Evolutionary conservation across 2,113 vertebrate species (phyloP), one percentile per base, ranked within the genome.

Genomic region (Tenrec ecaudatus): DNA sequence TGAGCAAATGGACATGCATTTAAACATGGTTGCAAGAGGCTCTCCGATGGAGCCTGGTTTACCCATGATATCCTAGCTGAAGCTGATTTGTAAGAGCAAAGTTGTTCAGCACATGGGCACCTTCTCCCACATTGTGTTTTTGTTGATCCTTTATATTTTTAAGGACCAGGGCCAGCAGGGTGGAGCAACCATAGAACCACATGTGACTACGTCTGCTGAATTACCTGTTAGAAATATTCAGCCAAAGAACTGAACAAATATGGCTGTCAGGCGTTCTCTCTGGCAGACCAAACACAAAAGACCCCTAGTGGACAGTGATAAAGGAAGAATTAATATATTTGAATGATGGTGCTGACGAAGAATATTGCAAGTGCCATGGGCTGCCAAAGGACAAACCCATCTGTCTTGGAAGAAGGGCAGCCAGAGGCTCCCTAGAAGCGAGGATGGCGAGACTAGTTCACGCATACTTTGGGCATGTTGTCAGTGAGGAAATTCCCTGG

Each of bases 31-130:
- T 79, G 27, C 9, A 88, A 68, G 92, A n/a, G 92, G 73, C 36
- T 20, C 88, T 86, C 40, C 94, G 95, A 96, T 97, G 95, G 89
- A 93, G 33, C 60, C 95, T 76, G 79, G 82, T 95, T 96, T 96
- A 90, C 76, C 76, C 94, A n/a, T 88, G 91, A 94, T 85, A 9
- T 84, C 40, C 36, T 77, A 83, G 57, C 64, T 91, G 88, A 87
- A n/a, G 81, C 76, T 47, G 69, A 53, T 66, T 91, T 93, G 85
- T 88, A 89, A 76, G 68, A 91, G 92, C 43, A 53, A 8, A n/a
- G 93, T 62, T 82, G 69, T 92, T 66, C 23, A 94, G 14, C 88
- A 86, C 62, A 4, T 94, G 27, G 7, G 40, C 20, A 82, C n/a
- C 86, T 93, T 85, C 19, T 92, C 47, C 47, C 4, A 33, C 87